Evolutionary conservation across 2,797 vertebrate genomes (phyloP).

Genomic region (Haliaeetus albicilla): DNA sequence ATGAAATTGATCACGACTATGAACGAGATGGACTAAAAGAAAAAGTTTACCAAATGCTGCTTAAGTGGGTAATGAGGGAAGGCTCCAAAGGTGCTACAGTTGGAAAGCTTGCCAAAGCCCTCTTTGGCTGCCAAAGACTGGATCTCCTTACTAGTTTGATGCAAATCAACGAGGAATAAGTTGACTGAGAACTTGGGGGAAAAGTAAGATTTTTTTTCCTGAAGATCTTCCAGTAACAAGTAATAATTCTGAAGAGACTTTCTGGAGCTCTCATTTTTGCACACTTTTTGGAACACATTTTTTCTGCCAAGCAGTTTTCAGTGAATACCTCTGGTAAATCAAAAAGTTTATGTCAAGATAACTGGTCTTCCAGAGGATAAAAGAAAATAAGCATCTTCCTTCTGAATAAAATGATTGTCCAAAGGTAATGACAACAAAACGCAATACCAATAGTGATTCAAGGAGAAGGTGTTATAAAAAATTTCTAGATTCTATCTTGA

Average conservation of each 20-base stretch:
- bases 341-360: background rate
- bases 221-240: background rate
- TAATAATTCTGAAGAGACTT: background rate
- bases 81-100: slow-evolving; percentile 85
- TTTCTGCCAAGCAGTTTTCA: background rate
- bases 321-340: background rate
- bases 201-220: background rate
- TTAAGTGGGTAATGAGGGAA: slow-evolving; percentile 88
- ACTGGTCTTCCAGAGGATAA: background rate
- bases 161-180: slow-evolving; percentile 49
- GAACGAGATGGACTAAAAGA: slow-evolving; percentile 88
- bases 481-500: background rate
- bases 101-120: slow-evolving; percentile 84
- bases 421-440: background rate
- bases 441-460: background rate
- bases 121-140: slow-evolving; percentile 72
- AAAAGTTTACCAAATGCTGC: slow-evolving; percentile 93
- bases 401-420: background rate
- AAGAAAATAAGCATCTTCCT: background rate
- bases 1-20: slow-evolving; percentile 89
- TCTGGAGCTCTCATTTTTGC: background rate
- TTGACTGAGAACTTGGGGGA: background rate
- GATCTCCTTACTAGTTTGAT: slow-evolving; percentile 81
- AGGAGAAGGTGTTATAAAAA: background rate
- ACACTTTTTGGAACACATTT: background rate